phyloP scores from a whole-genome alignment of 35 echinoderm and acorn worm genomes.

The Hemicentrotus pulcherrimus region DNA sequence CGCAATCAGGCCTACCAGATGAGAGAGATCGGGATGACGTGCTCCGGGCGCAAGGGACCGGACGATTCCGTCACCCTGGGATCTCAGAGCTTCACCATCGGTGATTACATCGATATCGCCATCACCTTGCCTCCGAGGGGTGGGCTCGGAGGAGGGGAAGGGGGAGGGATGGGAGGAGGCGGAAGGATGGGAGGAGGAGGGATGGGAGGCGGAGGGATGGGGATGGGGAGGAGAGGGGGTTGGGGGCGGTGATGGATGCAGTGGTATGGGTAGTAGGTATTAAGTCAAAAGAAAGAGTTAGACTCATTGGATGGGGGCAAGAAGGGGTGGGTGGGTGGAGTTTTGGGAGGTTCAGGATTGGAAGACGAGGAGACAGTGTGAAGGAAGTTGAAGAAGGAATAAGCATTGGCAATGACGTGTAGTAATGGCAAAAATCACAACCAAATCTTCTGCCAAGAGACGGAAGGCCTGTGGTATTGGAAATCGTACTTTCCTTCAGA shows the following conservation, averaged over 20 bases:
- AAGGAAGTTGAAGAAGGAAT: neutral
- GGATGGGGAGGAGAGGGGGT: neutral
- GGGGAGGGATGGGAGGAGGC: neutral
- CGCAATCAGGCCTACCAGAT: slow-evolving; percentile 67
- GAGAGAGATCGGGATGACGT: slow-evolving; percentile 95
- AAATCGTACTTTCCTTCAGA: neutral
- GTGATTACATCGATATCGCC: slow-evolving; percentile 96
- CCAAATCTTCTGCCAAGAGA: neutral
- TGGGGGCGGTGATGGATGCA: slow-evolving; percentile 46
- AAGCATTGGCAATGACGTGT: neutral
- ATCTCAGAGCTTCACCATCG: slow-evolving; percentile 80
- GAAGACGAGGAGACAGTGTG: neutral
- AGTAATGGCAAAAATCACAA: neutral
- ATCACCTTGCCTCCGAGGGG: slow-evolving; percentile 88
- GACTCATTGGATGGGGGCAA: neutral
- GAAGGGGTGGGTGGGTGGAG: neutral
- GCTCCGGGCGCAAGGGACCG: slow-evolving; percentile 91
- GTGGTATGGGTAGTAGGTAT: neutral
- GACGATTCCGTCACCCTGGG: slow-evolving; percentile 84
- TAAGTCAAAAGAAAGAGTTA: neutral
- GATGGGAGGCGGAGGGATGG: neutral
- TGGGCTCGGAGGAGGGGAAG: slow-evolving; percentile 28
- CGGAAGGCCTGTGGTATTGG: too few species aligned
- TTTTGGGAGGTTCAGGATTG: neutral
- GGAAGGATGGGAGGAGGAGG: neutral